Conservation (phyloP, 2,888 invertebrate species). For the Pterostichus madidus region DNA sequence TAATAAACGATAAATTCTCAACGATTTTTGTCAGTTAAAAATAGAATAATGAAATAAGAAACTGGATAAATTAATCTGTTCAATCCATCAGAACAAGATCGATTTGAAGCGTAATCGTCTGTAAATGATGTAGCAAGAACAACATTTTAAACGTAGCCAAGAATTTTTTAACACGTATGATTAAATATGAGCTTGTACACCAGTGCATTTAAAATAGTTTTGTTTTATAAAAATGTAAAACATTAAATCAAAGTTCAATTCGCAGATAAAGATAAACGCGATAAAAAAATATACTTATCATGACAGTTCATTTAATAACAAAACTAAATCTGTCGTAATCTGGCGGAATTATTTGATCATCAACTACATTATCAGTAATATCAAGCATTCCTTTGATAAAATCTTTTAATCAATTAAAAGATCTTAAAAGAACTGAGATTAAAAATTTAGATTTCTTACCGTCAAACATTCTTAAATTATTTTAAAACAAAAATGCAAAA, state of each 20-base stretch:
- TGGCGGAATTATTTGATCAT: no score
- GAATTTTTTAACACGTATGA: constrained; percentile 14
- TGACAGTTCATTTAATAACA: neutral
- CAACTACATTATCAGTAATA: no score
- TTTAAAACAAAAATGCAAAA: no score
- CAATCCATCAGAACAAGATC: constrained; percentile 55
- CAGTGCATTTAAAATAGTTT: no score
- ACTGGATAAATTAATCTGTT: constrained; percentile 51
- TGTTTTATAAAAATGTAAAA: no score
- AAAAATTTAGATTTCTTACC: no score
- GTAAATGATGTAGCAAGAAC: constrained; percentile 54
- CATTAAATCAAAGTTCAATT: neutral
- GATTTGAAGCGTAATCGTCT: constrained; percentile 43
- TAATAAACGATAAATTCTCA: neutral
- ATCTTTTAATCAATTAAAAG: no score
- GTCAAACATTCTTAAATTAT: no score
- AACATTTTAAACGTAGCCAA: constrained; percentile 17
- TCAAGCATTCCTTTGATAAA: no score
- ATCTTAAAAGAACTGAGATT: no score
- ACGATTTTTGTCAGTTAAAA: neutral
- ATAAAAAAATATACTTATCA: neutral
- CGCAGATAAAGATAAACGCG: neutral
- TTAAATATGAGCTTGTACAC: constrained; percentile 20
- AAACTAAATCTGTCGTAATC: neutral
- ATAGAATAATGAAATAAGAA: constrained; percentile 15